These are phyloP conservation scores for Mystacides longicornis DNA, from an alignment of 2,888 invertebrate species.

Conservation along the genomic window DNA sequence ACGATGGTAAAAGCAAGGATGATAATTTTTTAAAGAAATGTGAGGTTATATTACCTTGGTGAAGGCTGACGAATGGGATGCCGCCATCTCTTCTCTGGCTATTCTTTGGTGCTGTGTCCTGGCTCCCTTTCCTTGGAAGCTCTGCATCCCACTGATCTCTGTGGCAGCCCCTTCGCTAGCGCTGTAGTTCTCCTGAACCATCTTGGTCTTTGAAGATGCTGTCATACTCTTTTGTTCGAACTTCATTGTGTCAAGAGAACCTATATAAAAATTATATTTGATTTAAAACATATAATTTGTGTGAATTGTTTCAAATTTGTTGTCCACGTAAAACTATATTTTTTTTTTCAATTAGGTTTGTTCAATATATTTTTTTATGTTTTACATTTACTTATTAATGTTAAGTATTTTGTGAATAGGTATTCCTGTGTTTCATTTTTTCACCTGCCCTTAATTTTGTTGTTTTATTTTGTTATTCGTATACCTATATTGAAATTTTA, in stretches of 20 bases:
- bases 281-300: neutral
- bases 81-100: conserved; percentile 48
- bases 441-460: no score
- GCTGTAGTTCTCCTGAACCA: conserved; percentile 76
- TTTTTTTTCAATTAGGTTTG: no score
- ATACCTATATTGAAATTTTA: no score
- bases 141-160: conserved; percentile 13
- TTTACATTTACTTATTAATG: no score
- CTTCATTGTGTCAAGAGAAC: conserved; percentile 58
- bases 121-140: conserved; percentile 13
- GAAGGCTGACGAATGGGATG: conserved; percentile 51
- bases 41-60: conserved; percentile 56
- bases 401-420: no score
- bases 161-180: conserved; percentile 53
- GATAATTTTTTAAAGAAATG: neutral
- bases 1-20: neutral
- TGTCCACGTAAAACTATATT: no score
- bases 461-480: no score
- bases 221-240: conserved; percentile 79
- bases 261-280: no score
- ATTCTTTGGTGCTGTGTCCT: conserved; percentile 36
- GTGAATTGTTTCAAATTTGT: no score
- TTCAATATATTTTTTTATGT: no score
- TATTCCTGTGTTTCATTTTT: no score
- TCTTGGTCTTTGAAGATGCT: conserved; percentile 60